Evolutionary conservation across 2,797 vertebrate genomes (phyloP), one percentile per base, ranked within the genome.

Genomic region (Lutjanus argentimaculatus): DNA sequence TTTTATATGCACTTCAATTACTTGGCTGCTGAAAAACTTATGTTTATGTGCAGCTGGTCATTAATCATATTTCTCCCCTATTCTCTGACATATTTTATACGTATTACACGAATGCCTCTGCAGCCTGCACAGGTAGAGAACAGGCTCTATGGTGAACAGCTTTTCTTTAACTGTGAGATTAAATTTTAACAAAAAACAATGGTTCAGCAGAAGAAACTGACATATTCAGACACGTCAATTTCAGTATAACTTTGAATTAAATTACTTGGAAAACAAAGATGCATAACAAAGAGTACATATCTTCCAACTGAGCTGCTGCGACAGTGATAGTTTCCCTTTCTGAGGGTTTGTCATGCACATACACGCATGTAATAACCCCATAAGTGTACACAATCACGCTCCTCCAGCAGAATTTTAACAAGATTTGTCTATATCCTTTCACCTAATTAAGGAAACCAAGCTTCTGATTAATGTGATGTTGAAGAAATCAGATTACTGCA

Each of bases 401-500:
- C 17, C 30, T 71, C 10, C 9, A 12, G 13, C 42, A 59, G 21
- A 36, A 19, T 43, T n/a, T 19, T 15, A 70, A 46, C 14, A 8
- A 15, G 16, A 7, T 52, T 61, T 61, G 61, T 62, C 3, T 25
- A 48, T 22, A 65, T 53, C 8, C 30, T 19, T 72, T 43, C 30
- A 48, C n/a, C 7, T 45, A 19, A 67, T 61, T 63, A 52, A 36
- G 21, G n/a, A 45, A 67, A 65, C 61, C 46, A 49, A 48, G 21
- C 53, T 61, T 59, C 10, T 21, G 5, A 11, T 59, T 64, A 21
- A 40, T 25, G 21, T 4, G 40, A 63, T 46, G n/a, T 6, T 30
- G 19, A 61, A 81, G n/a, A 63, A 64, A 74, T 73, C 4, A 36
- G 8, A 66, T 82, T 46, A 58, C 51, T 46, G 30, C 10, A 59